These are phyloP conservation scores for Conus ventricosus DNA, from an alignment of 1,140 invertebrate species.

Conservation along the genomic window DNA sequence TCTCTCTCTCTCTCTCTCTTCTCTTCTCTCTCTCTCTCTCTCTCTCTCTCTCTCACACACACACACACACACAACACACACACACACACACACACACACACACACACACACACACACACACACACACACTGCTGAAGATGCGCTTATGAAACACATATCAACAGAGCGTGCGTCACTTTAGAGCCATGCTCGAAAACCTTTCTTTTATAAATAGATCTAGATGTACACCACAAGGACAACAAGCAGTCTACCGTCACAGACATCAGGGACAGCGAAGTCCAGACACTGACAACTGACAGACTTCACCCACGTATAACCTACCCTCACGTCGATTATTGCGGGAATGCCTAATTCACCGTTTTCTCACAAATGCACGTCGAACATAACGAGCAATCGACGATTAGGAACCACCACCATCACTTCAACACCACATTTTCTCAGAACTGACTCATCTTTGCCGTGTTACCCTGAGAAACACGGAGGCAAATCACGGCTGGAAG, in stretches of 20 bases:
- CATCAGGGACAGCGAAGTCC: no score
- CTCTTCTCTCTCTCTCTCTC: background rate
- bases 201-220: background rate
- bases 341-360: background rate
- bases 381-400: no score
- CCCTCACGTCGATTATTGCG: background rate
- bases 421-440: no score
- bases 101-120: slow-evolving; percentile 15
- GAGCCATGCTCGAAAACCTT: background rate
- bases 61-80: slow-evolving; percentile 31
- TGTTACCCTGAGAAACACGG: background rate
- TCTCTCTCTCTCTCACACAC: background rate
- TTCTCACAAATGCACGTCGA: no score
- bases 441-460: background rate
- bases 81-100: slow-evolving; percentile 32
- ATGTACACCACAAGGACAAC: no score
- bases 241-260: no score
- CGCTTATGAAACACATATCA: background rate
- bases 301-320: no score
- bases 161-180: background rate
- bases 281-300: no score
- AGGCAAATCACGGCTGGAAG: background rate
- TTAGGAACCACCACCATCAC: no score
- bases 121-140: background rate
- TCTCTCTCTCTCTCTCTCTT: no score